Percentiles rank a stretch among this genome's conserved stretches.
phyloP scores from a whole-genome alignment of 2,888 invertebrate genomes.

The Hedychridium roseum region DNA sequence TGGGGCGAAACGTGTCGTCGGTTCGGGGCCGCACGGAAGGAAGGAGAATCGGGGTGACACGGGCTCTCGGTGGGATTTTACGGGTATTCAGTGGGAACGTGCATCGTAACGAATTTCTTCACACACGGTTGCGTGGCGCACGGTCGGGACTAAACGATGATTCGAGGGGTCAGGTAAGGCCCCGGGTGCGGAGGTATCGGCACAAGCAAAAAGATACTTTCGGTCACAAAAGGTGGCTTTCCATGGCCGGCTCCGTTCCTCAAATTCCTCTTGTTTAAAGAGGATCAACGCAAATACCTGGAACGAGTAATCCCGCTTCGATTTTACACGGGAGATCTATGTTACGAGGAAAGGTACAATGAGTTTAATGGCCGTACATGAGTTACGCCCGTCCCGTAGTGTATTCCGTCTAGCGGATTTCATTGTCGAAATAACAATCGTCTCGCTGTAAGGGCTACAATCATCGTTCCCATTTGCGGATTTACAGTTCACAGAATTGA shows the following conservation, averaged over 20 bases:
- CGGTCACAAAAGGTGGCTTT: conserved; percentile 13
- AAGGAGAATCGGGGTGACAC: background rate
- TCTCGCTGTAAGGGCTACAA: no score
- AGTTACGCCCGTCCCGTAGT: no score
- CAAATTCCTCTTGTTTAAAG: conserved; percentile 18
- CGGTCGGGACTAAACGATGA: background rate
- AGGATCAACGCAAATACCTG: conserved; percentile 8
- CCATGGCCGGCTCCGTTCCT: conserved; percentile 8
- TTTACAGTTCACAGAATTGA: no score
- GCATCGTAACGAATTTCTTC: conserved; percentile 42
- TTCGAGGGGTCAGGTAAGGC: no score
- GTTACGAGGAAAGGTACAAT: conserved; percentile 1
- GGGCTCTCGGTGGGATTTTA: conserved; percentile 18
- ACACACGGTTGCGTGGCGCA: conserved; percentile 24
- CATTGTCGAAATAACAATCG: no score
- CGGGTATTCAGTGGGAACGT: conserved; percentile 21
- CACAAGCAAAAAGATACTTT: no score
- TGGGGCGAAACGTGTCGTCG: conserved; percentile 20
- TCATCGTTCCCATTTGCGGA: no score
- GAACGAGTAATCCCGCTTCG: conserved; percentile 7
- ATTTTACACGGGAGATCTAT: background rate
- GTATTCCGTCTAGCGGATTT: no score
- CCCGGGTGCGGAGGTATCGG: no score
- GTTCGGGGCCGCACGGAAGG: conserved; percentile 10
- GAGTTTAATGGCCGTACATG: background rate